phyloP scores from a whole-genome alignment of 1,140 invertebrate genomes.

The Formica exsecta region DNA sequence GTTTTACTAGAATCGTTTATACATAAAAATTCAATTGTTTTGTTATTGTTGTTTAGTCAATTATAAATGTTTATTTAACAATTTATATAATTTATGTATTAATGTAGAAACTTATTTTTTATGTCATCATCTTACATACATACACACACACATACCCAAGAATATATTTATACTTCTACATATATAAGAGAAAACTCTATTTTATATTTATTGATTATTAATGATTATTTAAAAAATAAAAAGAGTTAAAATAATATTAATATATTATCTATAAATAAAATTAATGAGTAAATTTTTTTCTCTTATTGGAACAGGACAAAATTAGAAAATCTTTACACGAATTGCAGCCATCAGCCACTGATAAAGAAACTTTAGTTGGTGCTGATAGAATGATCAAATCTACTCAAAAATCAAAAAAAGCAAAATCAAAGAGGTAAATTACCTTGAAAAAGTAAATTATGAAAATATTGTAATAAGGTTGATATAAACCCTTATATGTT shows the following conservation, averaged over 20 bases:
- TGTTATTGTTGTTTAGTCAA: background rate
- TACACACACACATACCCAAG: too few relatives aligned
- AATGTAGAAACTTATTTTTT: background rate
- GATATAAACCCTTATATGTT: background rate
- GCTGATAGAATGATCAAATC: constrained; percentile 81
- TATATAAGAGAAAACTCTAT: too few relatives aligned
- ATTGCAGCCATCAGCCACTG: constrained; percentile 88
- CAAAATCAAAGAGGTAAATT: constrained; percentile 79
- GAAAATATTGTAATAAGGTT: background rate
- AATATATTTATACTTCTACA: background rate
- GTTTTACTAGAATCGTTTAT: background rate
- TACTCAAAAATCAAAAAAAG: constrained; percentile 69
- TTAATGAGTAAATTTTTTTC: constrained; percentile 27
- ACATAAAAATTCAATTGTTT: background rate
- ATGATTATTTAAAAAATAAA: constrained; percentile 11
- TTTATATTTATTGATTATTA: background rate
- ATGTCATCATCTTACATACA: background rate
- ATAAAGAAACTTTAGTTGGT: constrained; percentile 90
- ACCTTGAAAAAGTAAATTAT: background rate
- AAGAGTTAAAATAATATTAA: background rate
- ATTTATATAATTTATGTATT: constrained; percentile 5
- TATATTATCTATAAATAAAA: background rate
- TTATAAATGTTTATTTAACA: background rate
- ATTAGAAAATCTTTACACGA: constrained; percentile 88
- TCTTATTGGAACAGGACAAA: constrained; percentile 80